Percentiles rank a stretch among this genome's conserved stretches.
Evolutionary conservation across 2,113 vertebrate species (phyloP).

Genomic region (Hippolais icterina): DNA sequence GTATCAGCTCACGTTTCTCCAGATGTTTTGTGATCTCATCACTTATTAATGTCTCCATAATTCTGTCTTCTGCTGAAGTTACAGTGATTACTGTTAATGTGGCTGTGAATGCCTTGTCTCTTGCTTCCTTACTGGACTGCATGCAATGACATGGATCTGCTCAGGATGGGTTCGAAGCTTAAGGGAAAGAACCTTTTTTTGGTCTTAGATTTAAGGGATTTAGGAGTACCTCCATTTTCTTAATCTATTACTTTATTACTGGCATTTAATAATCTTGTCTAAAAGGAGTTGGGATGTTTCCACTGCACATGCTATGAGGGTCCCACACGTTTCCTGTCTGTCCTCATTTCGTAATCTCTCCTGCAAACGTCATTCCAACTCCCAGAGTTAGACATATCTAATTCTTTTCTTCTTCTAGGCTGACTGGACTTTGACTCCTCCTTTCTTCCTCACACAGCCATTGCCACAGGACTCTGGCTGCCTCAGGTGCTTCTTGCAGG

Average conservation of each 20-base stretch:
- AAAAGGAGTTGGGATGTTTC: background rate
- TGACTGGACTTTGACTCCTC: background rate
- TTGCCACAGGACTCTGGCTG: background rate
- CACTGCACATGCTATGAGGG: background rate
- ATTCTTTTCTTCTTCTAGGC: background rate
- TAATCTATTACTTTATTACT: background rate
- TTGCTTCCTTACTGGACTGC: background rate
- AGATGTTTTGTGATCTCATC: slow-evolving; percentile 59
- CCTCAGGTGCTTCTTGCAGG: background rate
- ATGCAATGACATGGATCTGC: background rate
- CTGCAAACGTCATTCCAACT: background rate
- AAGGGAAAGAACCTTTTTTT: background rate
- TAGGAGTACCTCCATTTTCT: background rate
- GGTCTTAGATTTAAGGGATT: background rate
- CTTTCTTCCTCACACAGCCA: background rate
- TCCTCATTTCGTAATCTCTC: background rate
- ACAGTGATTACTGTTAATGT: slow-evolving; percentile 48
- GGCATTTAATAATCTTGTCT: background rate
- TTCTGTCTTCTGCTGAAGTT: slow-evolving; percentile 47
- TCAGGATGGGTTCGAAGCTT: background rate
- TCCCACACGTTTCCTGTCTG: background rate
- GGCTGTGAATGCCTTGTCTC: background rate
- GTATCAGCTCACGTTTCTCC: slow-evolving; percentile 54
- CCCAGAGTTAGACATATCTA: background rate
- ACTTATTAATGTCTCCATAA: slow-evolving; percentile 48